These are phyloP conservation scores for Blera fallax DNA, from an alignment of 2,888 invertebrate genomes.

Conservation along the genomic window DNA sequence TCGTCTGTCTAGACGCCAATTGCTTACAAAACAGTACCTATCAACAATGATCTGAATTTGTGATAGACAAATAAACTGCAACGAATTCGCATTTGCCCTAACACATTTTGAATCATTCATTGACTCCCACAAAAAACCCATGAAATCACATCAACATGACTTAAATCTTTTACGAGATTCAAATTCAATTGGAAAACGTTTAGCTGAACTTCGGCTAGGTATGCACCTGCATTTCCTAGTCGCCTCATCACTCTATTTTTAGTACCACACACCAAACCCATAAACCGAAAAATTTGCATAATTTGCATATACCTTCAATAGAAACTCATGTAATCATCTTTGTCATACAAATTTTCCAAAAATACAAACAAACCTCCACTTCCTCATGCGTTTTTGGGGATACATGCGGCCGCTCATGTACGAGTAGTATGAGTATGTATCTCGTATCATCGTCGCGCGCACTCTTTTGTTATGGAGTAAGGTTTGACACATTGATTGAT, in stretches of 20 bases:
- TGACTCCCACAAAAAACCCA: neutral
- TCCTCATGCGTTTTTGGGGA: neutral
- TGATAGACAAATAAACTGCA: neutral
- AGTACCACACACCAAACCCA: constrained; percentile 24
- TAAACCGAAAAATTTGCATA: constrained; percentile 52
- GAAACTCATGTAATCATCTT: constrained; percentile 45
- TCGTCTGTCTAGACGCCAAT: neutral
- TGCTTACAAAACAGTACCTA: neutral
- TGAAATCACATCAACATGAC: constrained; percentile 39
- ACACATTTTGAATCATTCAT: constrained; percentile 44
- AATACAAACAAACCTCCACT: neutral
- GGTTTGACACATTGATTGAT: constrained; percentile 69
- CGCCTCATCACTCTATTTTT: neutral
- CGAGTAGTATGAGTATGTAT: neutral
- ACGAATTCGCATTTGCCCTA: neutral
- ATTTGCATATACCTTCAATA: neutral
- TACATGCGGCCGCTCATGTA: constrained; percentile 28
- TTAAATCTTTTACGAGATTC: constrained; percentile 26
- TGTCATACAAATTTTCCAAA: constrained; percentile 60
- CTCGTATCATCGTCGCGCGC: constrained; percentile 9
- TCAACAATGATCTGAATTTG: constrained; percentile 7
- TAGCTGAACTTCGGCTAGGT: neutral
- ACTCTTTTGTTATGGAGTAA: constrained; percentile 3
- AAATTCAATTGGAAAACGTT: constrained; percentile 41
- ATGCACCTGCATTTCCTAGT: constrained; percentile 35